Evolutionary conservation across 2,113 vertebrate species (phyloP), one percentile per base, ranked within the genome.

Genomic region (Tylochromis polylepis): DNA sequence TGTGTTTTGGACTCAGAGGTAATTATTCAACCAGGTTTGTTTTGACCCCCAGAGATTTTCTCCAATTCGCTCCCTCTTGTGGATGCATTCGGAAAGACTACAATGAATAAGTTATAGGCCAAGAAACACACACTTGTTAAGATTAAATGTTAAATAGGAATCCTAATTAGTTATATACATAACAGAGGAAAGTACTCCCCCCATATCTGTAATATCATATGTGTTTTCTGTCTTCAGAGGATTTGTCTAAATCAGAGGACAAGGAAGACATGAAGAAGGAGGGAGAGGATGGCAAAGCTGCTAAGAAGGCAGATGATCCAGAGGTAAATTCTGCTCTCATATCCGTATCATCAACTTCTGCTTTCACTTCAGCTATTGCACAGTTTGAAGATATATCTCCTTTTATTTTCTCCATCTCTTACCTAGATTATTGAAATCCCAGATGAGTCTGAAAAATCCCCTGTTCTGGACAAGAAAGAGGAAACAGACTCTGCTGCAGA

Each of bases 391-490:
- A 77, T 53, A 51, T 51, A 53, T 5, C 46, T 77, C 46, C 83
- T 87, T 27, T 31, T 0, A 67, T 53, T 36, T 14, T 34, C 5
- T 6, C 14, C 5, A 3, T 27, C 11, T 85, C 46, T 49, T 79
- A 9, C 2, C 3, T 62, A 97, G 96, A 94, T 97, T 46, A 96
- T 97, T 78, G 96, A 97, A 91, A 96, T 97, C 92, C 96, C 95
- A 46, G 96, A 97, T 41, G 96, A 97, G 85, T 87, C 90, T 15
- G 96, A 97, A 75, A 96, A 95, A 85, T 92, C 95, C 41, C 94
- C 94, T 9, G 36, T 70, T 83, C 41, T 89, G 92, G 97, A 98
- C 84, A 98, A 98, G 57, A 97, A 96, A 84, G 95, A 95, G 86
- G 87, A 93, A 15, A 72, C 56, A 5, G 91, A 93, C 24, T 10